Evolutionary conservation across 1,140 invertebrate species (phyloP).

Genomic region (Ctenoplectra terminalis): DNA sequence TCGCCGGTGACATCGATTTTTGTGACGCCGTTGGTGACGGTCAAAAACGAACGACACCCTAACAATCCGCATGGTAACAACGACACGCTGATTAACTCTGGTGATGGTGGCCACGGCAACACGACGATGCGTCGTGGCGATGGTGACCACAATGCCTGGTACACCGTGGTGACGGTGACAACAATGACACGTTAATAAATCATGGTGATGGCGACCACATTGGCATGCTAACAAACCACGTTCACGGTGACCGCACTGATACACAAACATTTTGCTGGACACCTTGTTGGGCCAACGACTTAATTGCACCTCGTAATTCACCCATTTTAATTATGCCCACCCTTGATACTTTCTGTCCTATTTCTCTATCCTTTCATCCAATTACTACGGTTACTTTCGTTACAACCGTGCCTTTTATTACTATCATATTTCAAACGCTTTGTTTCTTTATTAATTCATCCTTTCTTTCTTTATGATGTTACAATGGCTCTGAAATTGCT

Average conservation of each 20-base stretch:
- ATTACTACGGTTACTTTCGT: not conserved
- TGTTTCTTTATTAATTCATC: not conserved
- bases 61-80: conserved; percentile 34
- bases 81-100: conserved; percentile 49
- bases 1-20: not conserved
- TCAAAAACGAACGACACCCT: conserved; percentile 20
- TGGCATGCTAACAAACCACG: conserved; percentile 43
- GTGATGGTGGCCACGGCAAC: conserved; percentile 41
- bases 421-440: not conserved
- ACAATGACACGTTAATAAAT: conserved; percentile 53
- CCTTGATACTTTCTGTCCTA: too few relatives aligned
- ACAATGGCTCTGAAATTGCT: not conserved
- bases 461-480: not conserved
- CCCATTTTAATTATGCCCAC: not conserved
- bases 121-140: conserved; percentile 8
- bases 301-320: not conserved
- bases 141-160: conserved; percentile 51
- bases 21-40: conserved; percentile 29
- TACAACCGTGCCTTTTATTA: not conserved
- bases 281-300: conserved; percentile 27
- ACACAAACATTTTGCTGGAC: conserved; percentile 27
- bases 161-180: conserved; percentile 48
- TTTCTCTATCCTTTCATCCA: not conserved
- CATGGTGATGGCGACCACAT: conserved; percentile 39
- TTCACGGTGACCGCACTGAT: conserved; percentile 11